Percentiles rank a stretch among this genome's conserved stretches.
Conservation (phyloP, 2,113 vertebrate species). For the Pterocles burchelli region DNA sequence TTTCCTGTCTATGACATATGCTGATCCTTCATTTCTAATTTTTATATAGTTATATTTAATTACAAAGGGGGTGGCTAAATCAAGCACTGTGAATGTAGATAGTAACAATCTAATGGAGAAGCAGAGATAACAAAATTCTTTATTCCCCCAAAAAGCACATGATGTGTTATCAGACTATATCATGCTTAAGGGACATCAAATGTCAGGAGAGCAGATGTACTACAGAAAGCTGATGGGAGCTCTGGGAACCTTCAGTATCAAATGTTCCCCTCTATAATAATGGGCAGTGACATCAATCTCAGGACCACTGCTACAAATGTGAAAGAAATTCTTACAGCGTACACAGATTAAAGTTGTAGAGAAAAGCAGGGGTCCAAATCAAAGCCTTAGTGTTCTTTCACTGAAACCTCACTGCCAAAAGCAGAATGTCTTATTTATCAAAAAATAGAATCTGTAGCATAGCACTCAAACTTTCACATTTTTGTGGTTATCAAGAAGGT, state of each 20-base stretch:
- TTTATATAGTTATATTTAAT: background rate
- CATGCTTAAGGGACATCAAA: conserved; percentile 62
- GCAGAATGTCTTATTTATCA: conserved; percentile 62
- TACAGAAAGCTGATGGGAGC: conserved; percentile 63
- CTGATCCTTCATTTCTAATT: background rate
- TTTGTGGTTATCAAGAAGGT: conserved; percentile 45
- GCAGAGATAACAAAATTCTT: conserved; percentile 31
- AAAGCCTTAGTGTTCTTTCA: conserved; percentile 49
- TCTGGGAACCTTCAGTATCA: conserved; percentile 65
- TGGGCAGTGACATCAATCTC: conserved; percentile 57
- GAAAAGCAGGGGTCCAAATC: conserved; percentile 68
- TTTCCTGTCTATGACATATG: background rate
- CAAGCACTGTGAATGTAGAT: background rate
- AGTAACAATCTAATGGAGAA: conserved; percentile 31
- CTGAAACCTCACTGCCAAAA: conserved; percentile 62
- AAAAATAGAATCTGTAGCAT: conserved; percentile 66
- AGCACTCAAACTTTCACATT: conserved; percentile 56
- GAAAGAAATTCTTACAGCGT: conserved; percentile 59
- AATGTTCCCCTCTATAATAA: conserved; percentile 67
- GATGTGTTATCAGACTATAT: conserved; percentile 57
- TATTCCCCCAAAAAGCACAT: conserved; percentile 42
- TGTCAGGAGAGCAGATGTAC: conserved; percentile 68
- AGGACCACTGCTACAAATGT: conserved; percentile 62
- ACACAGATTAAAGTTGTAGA: conserved; percentile 64
- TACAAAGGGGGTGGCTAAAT: conserved; percentile 11